phyloP scores from a whole-genome alignment of 2,113 vertebrate genomes.

The Phycodurus eques region DNA sequence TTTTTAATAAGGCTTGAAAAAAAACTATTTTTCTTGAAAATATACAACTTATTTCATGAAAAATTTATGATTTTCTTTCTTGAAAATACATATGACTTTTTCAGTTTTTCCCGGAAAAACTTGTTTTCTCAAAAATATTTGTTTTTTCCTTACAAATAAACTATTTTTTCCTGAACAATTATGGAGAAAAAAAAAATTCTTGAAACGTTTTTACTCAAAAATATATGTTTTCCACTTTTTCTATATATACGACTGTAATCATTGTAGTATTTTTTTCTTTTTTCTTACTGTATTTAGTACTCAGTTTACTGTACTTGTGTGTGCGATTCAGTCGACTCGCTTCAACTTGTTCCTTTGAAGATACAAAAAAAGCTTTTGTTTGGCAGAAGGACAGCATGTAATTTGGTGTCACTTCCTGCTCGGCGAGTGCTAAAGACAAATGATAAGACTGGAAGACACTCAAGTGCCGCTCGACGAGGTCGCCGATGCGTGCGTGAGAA shows the following conservation, averaged over 20 bases:
- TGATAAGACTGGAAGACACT: background rate
- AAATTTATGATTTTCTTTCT: too few species aligned
- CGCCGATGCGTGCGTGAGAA: slow-evolving; percentile 13
- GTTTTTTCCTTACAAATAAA: too few species aligned
- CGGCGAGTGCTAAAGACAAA: background rate
- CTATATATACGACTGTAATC: background rate
- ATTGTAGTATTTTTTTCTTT: background rate
- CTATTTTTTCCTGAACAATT: too few species aligned
- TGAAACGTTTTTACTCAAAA: background rate
- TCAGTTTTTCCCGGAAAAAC: too few species aligned
- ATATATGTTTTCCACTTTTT: background rate
- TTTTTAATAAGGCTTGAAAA: too few species aligned
- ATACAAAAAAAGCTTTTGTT: slow-evolving; percentile 47
- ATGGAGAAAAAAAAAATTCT: too few species aligned
- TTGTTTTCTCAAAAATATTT: too few species aligned
- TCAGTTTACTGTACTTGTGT: background rate
- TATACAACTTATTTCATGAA: too few species aligned
- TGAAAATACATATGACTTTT: too few species aligned
- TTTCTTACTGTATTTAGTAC: background rate
- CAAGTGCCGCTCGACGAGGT: background rate
- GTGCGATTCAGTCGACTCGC: slow-evolving; percentile 25
- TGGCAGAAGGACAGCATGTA: slow-evolving; percentile 13
- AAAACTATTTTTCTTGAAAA: too few species aligned
- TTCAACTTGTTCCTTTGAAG: slow-evolving; percentile 57
- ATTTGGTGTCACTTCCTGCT: slow-evolving; percentile 3